A percentile compares a stretch with the other conserved stretches of the same genome.
These are phyloP conservation scores for Antennarius striatus DNA, from an alignment of 2,113 vertebrate species.

Conservation along the genomic window DNA sequence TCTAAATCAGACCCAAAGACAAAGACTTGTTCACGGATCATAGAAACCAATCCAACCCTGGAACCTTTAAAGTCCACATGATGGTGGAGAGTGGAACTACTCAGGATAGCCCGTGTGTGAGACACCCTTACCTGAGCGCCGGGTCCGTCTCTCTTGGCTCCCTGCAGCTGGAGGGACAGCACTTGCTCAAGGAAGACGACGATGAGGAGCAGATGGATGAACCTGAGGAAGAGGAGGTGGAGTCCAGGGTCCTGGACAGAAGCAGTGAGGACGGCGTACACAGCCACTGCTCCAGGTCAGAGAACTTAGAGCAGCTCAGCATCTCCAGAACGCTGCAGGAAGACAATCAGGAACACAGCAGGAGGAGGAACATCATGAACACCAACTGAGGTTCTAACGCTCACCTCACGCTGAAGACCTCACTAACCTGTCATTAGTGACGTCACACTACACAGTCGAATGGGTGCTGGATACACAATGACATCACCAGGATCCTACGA, in stretches of 20 bases:
- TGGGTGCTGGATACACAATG: no score
- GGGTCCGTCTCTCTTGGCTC: constrained; percentile 51
- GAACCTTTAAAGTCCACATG: no score
- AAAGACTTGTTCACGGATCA: no score
- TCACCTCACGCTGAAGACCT: no score
- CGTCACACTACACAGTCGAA: no score
- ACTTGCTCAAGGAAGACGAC: constrained; percentile 25
- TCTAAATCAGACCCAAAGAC: no score
- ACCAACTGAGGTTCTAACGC: no score
- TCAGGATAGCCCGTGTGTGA: no score
- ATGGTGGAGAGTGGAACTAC: no score
- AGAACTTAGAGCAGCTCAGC: constrained; percentile 82
- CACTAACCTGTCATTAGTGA: no score
- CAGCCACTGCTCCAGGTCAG: constrained; percentile 82
- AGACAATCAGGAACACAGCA: background rate
- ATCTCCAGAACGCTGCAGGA: constrained; percentile 80
- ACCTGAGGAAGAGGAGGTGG: constrained; percentile 50
- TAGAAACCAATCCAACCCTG: no score
- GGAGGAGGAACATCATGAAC: background rate
- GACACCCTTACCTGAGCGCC: constrained; percentile 40
- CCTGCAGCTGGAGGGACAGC: constrained; percentile 62
- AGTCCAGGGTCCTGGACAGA: constrained; percentile 65
- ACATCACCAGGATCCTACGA: no score
- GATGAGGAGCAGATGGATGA: constrained; percentile 43
- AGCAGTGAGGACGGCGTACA: constrained; percentile 80